Evolutionary conservation across 2,797 vertebrate genomes (phyloP).

Genomic region (Mallotus villosus): DNA sequence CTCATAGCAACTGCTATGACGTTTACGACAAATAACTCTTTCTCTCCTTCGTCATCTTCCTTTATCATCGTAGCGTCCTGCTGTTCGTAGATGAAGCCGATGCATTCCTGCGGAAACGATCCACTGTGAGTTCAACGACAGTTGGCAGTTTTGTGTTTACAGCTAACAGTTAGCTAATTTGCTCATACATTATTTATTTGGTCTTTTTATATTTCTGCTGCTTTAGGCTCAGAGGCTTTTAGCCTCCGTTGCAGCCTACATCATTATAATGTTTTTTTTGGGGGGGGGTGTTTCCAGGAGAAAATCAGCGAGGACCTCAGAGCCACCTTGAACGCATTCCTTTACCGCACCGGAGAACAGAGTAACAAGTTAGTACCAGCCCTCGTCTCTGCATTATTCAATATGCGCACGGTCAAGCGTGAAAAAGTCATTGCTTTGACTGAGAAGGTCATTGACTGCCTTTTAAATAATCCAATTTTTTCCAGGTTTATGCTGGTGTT

Average conservation of each 20-base stretch:
- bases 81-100: slow-evolving; percentile 89
- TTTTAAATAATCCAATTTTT: slow-evolving; percentile 24
- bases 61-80: slow-evolving; percentile 72
- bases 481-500: slow-evolving; percentile 95
- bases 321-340: slow-evolving; percentile 85
- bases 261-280: neutral
- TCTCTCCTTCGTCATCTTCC: slow-evolving; percentile 41
- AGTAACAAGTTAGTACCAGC: slow-evolving; percentile 82
- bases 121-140: slow-evolving; percentile 77
- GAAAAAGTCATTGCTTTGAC: slow-evolving; percentile 42
- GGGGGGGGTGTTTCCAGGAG: slow-evolving; percentile 65
- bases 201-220: neutral
- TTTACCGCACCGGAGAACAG: slow-evolving; percentile 85
- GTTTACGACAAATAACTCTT: slow-evolving; percentile 13
- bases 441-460: slow-evolving; percentile 41
- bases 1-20: neutral
- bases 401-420: slow-evolving; percentile 17
- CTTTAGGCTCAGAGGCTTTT: too few relatives aligned
- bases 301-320: slow-evolving; percentile 88
- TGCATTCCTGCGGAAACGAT: slow-evolving; percentile 83
- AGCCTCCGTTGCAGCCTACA: too few relatives aligned
- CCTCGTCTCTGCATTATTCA: slow-evolving; percentile 29
- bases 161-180: too few relatives aligned
- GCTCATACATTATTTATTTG: too few relatives aligned
- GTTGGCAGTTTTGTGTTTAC: slow-evolving; percentile 22